Evolutionary conservation across 1,140 invertebrate genomes (phyloP).

Genomic region (Drosophila rufa): DNA sequence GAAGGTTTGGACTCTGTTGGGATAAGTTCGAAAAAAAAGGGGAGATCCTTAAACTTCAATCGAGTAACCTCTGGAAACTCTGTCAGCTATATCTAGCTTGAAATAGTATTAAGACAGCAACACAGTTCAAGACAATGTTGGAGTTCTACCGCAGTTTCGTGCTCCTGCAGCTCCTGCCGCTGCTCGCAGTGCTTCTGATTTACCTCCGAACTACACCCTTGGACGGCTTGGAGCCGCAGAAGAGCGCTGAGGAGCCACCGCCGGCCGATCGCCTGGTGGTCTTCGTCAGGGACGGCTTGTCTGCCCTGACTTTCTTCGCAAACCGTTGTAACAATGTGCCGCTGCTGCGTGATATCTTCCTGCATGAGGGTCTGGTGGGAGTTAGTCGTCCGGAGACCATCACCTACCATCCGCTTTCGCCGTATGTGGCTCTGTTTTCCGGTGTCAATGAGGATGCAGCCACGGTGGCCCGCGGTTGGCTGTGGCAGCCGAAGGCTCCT

Average conservation of each 20-base stretch:
- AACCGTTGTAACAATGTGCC: slow-evolving; percentile 49
- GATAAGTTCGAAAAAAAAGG: background rate
- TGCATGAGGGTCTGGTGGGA: slow-evolving; percentile 91
- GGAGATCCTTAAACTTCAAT: background rate
- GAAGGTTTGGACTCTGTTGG: too few relatives aligned
- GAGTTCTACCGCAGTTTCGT: slow-evolving; percentile 9
- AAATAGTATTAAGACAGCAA: too few relatives aligned
- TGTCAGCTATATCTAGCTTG: background rate
- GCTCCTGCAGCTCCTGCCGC: slow-evolving; percentile 86
- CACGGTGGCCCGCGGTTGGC: slow-evolving; percentile 88
- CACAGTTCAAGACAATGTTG: slow-evolving; percentile 21
- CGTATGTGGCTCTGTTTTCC: slow-evolving; percentile 96
- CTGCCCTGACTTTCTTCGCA: slow-evolving; percentile 91
- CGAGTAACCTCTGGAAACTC: background rate
- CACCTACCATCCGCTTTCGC: slow-evolving; percentile 97
- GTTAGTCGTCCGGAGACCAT: slow-evolving; percentile 95
- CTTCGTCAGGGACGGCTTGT: slow-evolving; percentile 94
- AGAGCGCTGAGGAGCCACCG: slow-evolving; percentile 85
- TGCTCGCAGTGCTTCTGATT: slow-evolving; percentile 88
- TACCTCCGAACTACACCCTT: slow-evolving; percentile 88
- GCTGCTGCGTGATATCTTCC: slow-evolving; percentile 64
- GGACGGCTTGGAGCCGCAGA: slow-evolving; percentile 85
- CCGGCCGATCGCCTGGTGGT: slow-evolving; percentile 92
- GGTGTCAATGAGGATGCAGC: slow-evolving; percentile 97
- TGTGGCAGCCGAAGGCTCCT: slow-evolving; percentile 93